A percentile compares a stretch with the other conserved stretches of the same genome.
These are phyloP conservation scores for Harpagoxenus sublaevis DNA, from an alignment of 2,888 invertebrate genomes.

Conservation along the genomic window DNA sequence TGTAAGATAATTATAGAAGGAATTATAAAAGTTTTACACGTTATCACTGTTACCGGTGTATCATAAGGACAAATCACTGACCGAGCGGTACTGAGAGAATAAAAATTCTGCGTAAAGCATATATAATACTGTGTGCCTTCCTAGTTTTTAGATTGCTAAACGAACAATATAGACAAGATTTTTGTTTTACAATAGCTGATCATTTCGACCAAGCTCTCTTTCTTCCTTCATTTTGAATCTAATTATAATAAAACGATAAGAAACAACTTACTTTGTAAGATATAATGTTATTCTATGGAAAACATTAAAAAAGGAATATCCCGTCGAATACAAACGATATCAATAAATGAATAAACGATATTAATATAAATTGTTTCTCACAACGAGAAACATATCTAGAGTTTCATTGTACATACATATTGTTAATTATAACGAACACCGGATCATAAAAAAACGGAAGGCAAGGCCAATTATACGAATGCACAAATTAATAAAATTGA, in stretches of 20 bases:
- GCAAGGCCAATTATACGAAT: constrained; percentile 19
- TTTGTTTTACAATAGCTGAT: constrained; percentile 13
- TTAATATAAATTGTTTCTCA: constrained; percentile 21
- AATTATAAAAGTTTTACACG: constrained; percentile 32
- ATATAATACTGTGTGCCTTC: constrained; percentile 47
- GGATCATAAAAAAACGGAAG: constrained; percentile 1
- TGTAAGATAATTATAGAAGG: constrained; percentile 39
- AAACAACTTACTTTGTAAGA: not conserved
- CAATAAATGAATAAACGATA: constrained; percentile 28
- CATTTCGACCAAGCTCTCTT: constrained; percentile 29
- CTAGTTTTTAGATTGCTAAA: constrained; percentile 49
- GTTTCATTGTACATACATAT: constrained; percentile 33
- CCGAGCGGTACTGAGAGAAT: constrained; percentile 62
- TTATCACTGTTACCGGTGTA: constrained; percentile 70
- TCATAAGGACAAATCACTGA: constrained; percentile 57
- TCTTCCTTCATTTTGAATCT: constrained; percentile 15
- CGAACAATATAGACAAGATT: not conserved
- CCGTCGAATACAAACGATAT: constrained; percentile 15
- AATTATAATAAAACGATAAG: constrained; percentile 31
- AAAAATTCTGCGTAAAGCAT: constrained; percentile 67
- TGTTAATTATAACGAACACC: constrained; percentile 10
- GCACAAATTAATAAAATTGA: constrained; percentile 36
- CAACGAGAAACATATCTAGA: constrained; percentile 12
- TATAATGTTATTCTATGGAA: constrained; percentile 8
- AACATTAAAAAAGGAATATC: not conserved